Evolutionary conservation across 2,888 invertebrate species (phyloP), one percentile per base, ranked within the genome.

Genomic region (Pseudococcus jackbeardsleyi): DNA sequence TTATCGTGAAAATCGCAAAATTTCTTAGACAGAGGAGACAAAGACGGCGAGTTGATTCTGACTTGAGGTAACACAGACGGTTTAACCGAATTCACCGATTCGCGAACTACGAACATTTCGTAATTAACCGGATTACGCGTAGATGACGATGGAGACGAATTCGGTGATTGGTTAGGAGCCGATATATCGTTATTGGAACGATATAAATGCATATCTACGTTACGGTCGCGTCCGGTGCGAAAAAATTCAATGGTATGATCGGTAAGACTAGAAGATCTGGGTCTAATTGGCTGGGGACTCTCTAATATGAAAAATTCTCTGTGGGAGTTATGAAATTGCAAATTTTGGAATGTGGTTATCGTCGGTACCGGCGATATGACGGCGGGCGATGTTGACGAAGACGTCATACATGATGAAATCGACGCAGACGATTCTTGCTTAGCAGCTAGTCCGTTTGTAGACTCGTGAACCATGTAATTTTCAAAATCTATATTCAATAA

Each of bases 81-180:
- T n/a, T 72, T 48, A 7, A 48, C 88, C 59, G 91, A 91, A 90
- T 91, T 91, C 89, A 91, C 91, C 88, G 91, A 91, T 89, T 91
- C 92, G 89, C 91, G 91, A 79, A 92, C 91, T 89, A 91, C 91
- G 90, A 91, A 92, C 91, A 91, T 91, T 90, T 92, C 92, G 90
- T 91, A 90, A 90, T 91, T 91, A 86, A 91, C 90, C 17, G 90
- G 90, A 59, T 88, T 90, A 46, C 89, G 89, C 54, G 64, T 8
- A 64, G 22, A 19, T 22, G 64, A 19, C 64, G 64, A 59, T 8
- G 87, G 72, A 19, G 86, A 72, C 84, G 26, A 85, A 59, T 88
- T 85, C 26, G 88, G 26, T 15, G 48, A 15, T 12, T 79, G 77
- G 17, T 89, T 50, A 50, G 89, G 68, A 77, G 82, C 77, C 39